Evolutionary conservation across 2,797 vertebrate species (phyloP).

Genomic region (Balearica regulorum): DNA sequence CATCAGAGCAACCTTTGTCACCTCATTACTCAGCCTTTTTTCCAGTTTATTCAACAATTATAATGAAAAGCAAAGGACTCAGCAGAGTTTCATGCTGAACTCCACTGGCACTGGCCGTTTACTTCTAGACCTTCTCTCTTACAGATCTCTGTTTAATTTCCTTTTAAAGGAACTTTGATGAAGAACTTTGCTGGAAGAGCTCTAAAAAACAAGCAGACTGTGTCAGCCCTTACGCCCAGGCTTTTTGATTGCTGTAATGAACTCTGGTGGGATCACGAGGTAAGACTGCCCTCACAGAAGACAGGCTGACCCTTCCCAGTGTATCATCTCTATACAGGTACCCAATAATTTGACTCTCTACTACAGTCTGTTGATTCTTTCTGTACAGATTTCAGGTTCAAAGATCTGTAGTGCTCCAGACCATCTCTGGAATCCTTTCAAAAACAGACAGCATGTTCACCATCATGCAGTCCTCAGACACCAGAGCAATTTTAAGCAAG

Average conservation of each 20-base stretch:
- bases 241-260: neutral
- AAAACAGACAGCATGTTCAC: neutral
- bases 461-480: neutral
- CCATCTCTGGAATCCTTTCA: neutral
- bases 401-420: neutral
- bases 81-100: neutral
- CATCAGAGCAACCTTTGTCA: neutral
- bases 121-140: neutral
- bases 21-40: neutral
- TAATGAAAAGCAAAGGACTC: neutral
- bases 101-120: neutral
- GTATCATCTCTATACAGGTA: neutral
- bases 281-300: neutral
- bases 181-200: neutral
- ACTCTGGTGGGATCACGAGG: neutral
- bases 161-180: neutral
- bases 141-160: neutral
- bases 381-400: neutral
- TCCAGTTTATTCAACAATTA: neutral
- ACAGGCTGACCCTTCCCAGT: neutral
- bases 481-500: neutral
- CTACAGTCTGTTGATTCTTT: neutral
- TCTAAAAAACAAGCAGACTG: neutral
- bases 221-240: neutral
- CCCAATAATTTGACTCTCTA: neutral